Evolutionary conservation across 1,140 invertebrate species (phyloP).

Genomic region (Whitmania pigra): DNA sequence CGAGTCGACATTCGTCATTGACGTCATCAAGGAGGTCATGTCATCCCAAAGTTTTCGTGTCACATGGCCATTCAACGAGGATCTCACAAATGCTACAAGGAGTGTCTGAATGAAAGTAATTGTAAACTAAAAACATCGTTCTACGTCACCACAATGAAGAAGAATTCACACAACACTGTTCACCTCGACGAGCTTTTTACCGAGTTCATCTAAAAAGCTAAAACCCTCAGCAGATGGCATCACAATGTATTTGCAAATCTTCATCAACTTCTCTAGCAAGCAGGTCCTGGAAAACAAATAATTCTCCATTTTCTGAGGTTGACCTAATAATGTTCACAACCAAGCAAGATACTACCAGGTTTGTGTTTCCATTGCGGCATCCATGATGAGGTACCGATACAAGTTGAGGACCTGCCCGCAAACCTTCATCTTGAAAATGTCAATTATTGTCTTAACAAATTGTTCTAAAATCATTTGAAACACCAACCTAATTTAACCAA

Average conservation of each 20-base stretch:
- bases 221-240: not conserved
- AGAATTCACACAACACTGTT: not conserved
- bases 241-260: not conserved
- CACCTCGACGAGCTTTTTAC: not conserved
- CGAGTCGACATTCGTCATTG: not conserved
- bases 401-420: not conserved
- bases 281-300: conserved; percentile 3
- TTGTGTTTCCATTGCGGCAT: no score
- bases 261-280: conserved; percentile 5
- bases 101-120: no score
- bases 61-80: not conserved
- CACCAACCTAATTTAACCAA: not conserved
- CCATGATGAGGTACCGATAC: not conserved
- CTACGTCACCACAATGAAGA: not conserved
- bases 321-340: not conserved
- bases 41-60: not conserved
- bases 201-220: not conserved
- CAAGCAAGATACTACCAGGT: no score
- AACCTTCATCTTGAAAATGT: not conserved
- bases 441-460: not conserved
- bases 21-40: not conserved
- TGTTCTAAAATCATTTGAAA: conserved; percentile 1
- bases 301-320: not conserved
- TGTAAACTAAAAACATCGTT: no score
- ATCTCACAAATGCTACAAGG: not conserved